These are phyloP conservation scores for Taeniopygia guttata DNA, from an alignment of 2,797 vertebrate genomes.

Conservation along the genomic window DNA sequence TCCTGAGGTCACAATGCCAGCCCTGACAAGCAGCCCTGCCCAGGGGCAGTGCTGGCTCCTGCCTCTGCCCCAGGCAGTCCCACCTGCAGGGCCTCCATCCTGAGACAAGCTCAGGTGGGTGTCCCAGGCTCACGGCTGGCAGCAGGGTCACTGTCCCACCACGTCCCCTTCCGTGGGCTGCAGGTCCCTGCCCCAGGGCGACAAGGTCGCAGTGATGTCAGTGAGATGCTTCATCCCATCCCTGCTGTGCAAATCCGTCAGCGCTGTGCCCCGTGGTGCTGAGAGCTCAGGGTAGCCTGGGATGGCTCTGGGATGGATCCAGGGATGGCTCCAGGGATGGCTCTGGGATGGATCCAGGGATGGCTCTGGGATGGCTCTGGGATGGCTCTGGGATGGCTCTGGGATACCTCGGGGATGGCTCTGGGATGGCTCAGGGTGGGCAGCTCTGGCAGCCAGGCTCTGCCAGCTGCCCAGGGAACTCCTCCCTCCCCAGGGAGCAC, in stretches of 20 bases:
- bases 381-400: not conserved
- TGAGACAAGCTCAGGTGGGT: not conserved
- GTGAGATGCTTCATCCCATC: not conserved
- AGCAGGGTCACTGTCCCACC: fast-evolving
- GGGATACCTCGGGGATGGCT: not conserved
- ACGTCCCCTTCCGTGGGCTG: fast-evolving
- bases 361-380: not conserved
- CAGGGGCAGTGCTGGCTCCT: fast-evolving
- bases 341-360: not conserved
- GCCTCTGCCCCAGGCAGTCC: fast-evolving
- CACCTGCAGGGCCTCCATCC: fast-evolving
- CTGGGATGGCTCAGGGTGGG: not conserved
- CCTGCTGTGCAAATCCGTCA: not conserved
- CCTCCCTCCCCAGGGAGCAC: fast-evolving
- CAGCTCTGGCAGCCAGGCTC: not conserved
- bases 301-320: too few species aligned
- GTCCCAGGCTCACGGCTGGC: not conserved
- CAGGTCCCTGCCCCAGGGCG: not conserved
- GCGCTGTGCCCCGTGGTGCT: fast-evolving
- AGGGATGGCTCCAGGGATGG: not conserved
- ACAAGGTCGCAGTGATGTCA: not conserved
- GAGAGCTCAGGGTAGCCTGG: not conserved
- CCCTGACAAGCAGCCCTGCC: not conserved
- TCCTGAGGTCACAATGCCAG: not conserved
- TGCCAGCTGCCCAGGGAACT: fast-evolving